These are phyloP conservation scores for Colletes gigas DNA, from an alignment of 1,140 invertebrate genomes.

Conservation along the genomic window DNA sequence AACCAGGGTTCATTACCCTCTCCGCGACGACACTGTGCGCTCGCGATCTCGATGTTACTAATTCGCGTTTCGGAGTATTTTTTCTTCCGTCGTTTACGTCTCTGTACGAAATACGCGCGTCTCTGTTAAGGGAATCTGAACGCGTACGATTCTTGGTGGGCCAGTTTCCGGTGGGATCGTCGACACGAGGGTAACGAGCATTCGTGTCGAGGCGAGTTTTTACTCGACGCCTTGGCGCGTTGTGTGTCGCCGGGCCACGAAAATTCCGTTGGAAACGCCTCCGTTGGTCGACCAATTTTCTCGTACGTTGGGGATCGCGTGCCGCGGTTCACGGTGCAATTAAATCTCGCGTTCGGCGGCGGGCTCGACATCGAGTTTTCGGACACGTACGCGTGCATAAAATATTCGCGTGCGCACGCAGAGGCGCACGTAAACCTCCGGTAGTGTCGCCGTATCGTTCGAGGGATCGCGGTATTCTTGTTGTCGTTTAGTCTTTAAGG, in stretches of 20 bases:
- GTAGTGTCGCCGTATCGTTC: conserved; percentile 31
- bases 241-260: too few relatives aligned
- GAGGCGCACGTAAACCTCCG: conserved; percentile 29
- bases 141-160: background rate
- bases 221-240: background rate
- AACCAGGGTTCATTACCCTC: conserved; percentile 50
- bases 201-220: conserved; percentile 11
- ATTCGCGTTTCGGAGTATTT: background rate
- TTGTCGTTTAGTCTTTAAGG: too few relatives aligned
- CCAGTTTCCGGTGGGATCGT: background rate
- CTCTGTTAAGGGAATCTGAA: background rate
- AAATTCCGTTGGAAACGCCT: background rate
- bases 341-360: background rate
- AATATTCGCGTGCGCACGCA: conserved; percentile 43
- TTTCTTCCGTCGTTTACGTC: background rate
- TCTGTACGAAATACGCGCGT: too few relatives aligned
- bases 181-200: conserved; percentile 14
- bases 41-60: background rate
- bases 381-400: conserved; percentile 38
- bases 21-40: conserved; percentile 7
- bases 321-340: background rate
- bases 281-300: background rate
- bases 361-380: conserved; percentile 14
- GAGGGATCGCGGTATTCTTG: too few relatives aligned
- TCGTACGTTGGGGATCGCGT: background rate